Evolutionary conservation across 2,797 vertebrate species (phyloP), one percentile per base, ranked within the genome.

Genomic region (Chiloscyllium punctatum): DNA sequence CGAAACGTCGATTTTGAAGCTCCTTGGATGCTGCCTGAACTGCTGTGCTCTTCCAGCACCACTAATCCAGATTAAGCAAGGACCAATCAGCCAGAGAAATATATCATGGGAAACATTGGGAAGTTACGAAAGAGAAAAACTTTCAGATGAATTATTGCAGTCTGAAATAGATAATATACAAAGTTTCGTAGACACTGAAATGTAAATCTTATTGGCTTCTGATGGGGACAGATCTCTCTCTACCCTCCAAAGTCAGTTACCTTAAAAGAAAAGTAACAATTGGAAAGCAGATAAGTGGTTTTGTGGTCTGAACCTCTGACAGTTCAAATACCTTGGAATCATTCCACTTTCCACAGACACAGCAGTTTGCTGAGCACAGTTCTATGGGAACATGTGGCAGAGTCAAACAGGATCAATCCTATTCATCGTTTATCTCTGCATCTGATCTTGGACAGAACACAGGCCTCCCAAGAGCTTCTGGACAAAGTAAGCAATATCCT

Each of bases 251-350:
- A 77, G 25, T 77, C 74, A 23, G 37, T 84, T 84, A 42, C 79
- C 37, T 84, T 18, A 84, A 23, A 84, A 84, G 79, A 48, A 42
- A 84, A 84, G 21, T 16, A 84, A 4, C 16, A 84, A 4, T 21
- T 42, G 79, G 37, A n/a, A 21, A n/a, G 37, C 21, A 37, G n/a
- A 42, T 37, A 18, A 84, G 37, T 84, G 15, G 79, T 42, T 84
- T 84, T 84, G n/a, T 84, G 79, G 37, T 18, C 79, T 84, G 79
- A 42, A 84, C 79, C 79, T 82, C 79, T 82, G n/a, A 82, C 79
- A 84, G 37, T 84, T 18, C 79, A 48, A 37, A 37, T 37, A 84
- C 37, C 79, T 84, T 84, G 79, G 79, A 84, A 84, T 84, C 37
- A 8, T 42, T 84, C 79, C 77, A 82, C 37, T n/a, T 82, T 18